Base-by-base conservation (phyloP, 2,797 vertebrate genomes). In the Sebastes reedi region DNA sequence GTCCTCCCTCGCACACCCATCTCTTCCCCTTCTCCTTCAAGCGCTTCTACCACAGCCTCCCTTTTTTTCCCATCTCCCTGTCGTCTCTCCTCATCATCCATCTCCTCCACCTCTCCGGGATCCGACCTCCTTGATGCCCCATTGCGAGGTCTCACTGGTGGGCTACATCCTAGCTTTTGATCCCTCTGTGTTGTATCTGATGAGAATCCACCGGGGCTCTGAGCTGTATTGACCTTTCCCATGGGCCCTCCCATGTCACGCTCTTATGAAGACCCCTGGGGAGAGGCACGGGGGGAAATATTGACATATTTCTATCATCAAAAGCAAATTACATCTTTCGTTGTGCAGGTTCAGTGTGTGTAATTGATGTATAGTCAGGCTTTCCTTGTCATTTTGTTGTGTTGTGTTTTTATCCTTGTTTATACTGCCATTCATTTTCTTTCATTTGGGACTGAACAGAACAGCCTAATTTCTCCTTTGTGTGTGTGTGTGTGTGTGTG, bases 181-280 rank as follows among this genome's bases (percentile, higher is more conserved):
- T 87, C 68, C 79, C n/a, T 72, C 36, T 3, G 39, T 85, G 78
- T 82, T 82, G 67, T 50, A 61, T 86, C 25, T 84, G 71, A 85
- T 75, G 65, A 39, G 74, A 30, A 20, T 80, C 24, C 64, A 16
- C 8, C 0, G 8, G 42, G 34, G 52, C 52, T 69, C 68, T 55
- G 77, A 80, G 72, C 83, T 36, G 39, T 1, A 29, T 24, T 89
- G 86, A 88, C 85, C 86, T 89, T 88, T 85, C 74, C 67, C 73
- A 24, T 14, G 25, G 80, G 54, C 56, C 73, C 52, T 34, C 20
- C 59, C 42, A n/a, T 75, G 85, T 72, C 84, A 75, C 34, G 8
- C 75, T 87, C 86, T 80, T 83, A 77, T 80, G 68, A 87, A 79
- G 74, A 67, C 70, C 72, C 72, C 71, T 22, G 39, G 50, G 69